Percentiles rank a stretch among this genome's conserved stretches.
Conservation (phyloP, 2,888 invertebrate species). For the Drosophila recens region DNA sequence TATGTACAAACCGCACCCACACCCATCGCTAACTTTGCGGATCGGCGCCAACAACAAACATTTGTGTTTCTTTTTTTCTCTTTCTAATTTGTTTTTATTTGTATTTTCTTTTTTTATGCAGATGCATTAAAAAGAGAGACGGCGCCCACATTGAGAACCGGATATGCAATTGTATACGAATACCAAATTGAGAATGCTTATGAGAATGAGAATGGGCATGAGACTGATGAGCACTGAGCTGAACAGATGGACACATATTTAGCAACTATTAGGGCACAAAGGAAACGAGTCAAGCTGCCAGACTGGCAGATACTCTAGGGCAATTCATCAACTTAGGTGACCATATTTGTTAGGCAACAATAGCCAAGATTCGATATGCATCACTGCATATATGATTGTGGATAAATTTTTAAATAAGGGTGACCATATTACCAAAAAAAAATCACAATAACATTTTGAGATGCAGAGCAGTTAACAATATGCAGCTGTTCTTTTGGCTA, state of each 20-base stretch:
- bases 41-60: conserved; percentile 41
- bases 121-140: conserved; percentile 50
- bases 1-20: conserved; percentile 30
- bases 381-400: background rate
- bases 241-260: conserved; percentile 69
- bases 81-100: conserved; percentile 2
- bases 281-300: background rate
- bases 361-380: background rate
- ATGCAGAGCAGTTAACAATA: background rate
- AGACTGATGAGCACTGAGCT: conserved; percentile 36
- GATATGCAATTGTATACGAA: conserved; percentile 75
- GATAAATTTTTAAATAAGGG: background rate
- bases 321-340: background rate
- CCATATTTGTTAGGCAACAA: background rate
- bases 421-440: background rate
- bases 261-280: conserved; percentile 1
- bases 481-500: background rate
- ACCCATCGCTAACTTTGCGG: conserved; percentile 40
- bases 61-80: conserved; percentile 16
- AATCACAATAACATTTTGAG: background rate
- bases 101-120: conserved; percentile 19
- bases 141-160: conserved; percentile 77
- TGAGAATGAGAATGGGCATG: conserved; percentile 35
- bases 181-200: conserved; percentile 55
- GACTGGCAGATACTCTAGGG: conserved; percentile 6